A percentile compares a stretch with the other conserved stretches of the same genome.
These are phyloP conservation scores for Eupithecia abbreviata DNA, from an alignment of 2,888 invertebrate species.

Conservation along the genomic window DNA sequence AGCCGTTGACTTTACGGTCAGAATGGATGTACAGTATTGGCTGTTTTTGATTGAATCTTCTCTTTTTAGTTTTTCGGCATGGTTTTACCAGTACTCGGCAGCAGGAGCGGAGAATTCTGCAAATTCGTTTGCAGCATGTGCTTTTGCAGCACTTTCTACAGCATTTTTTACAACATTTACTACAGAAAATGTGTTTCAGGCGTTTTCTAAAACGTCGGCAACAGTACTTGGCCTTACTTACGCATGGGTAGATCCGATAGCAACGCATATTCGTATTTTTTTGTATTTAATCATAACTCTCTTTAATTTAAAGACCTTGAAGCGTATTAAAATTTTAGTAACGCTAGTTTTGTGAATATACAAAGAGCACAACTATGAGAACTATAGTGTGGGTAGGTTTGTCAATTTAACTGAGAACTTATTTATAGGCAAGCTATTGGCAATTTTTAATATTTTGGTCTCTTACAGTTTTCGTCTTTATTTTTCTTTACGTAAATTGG, in stretches of 20 bases:
- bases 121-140: background rate
- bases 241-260: background rate
- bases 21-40: background rate
- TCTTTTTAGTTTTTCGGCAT: background rate
- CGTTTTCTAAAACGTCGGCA: background rate
- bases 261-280: background rate
- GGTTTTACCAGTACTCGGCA: background rate
- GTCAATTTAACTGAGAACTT: background rate
- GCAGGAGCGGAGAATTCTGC: background rate
- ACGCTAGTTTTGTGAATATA: background rate
- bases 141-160: background rate
- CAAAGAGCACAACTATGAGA: background rate
- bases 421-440: background rate
- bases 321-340: background rate
- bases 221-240: background rate
- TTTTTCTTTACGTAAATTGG: background rate
- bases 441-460: background rate
- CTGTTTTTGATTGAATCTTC: background rate
- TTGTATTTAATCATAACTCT: background rate
- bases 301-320: background rate
- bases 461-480: background rate
- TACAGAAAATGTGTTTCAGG: background rate
- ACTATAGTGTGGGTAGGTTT: background rate
- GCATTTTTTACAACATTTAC: background rate
- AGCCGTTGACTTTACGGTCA: background rate